These are phyloP conservation scores for Reticulitermes lucifugus DNA, from an alignment of 2,888 invertebrate genomes.

Conservation along the genomic window DNA sequence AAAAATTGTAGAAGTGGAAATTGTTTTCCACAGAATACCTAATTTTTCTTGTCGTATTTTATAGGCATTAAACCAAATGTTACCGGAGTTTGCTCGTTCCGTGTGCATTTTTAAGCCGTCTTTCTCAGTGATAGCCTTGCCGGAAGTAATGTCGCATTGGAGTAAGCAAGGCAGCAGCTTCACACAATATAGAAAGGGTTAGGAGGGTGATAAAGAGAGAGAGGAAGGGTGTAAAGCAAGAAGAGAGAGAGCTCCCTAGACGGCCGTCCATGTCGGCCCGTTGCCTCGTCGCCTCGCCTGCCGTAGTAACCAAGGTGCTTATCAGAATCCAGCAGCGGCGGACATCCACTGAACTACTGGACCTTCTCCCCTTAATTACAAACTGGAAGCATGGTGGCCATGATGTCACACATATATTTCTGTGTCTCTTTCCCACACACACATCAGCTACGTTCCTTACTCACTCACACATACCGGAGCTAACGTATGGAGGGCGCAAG, in stretches of 20 bases:
- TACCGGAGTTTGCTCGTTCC: background rate
- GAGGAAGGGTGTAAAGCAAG: constrained; percentile 32
- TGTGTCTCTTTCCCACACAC: background rate
- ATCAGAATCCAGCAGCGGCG: constrained; percentile 39
- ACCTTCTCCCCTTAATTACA: constrained; percentile 45
- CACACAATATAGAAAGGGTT: constrained; percentile 18
- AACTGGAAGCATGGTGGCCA: constrained; percentile 49
- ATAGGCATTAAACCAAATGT: background rate
- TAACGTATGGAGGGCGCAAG: background rate
- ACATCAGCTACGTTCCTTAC: background rate
- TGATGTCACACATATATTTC: constrained; percentile 43
- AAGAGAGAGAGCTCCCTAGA: constrained; percentile 50
- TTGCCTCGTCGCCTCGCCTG: constrained; percentile 42
- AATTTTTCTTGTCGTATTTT: background rate
- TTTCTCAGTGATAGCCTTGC: background rate
- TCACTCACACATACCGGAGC: background rate
- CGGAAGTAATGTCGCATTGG: constrained; percentile 17
- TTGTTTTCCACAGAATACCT: too few relatives aligned
- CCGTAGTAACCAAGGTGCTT: background rate
- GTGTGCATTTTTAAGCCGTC: constrained; percentile 26
- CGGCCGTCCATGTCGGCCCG: constrained; percentile 52
- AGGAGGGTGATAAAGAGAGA: constrained; percentile 38
- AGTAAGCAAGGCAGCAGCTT: constrained; percentile 31
- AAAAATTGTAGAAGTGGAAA: too few relatives aligned
- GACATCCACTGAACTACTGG: constrained; percentile 47